phyloP scores from a whole-genome alignment of 2,797 vertebrate genomes.

The Buphagus erythrorhynchus region DNA sequence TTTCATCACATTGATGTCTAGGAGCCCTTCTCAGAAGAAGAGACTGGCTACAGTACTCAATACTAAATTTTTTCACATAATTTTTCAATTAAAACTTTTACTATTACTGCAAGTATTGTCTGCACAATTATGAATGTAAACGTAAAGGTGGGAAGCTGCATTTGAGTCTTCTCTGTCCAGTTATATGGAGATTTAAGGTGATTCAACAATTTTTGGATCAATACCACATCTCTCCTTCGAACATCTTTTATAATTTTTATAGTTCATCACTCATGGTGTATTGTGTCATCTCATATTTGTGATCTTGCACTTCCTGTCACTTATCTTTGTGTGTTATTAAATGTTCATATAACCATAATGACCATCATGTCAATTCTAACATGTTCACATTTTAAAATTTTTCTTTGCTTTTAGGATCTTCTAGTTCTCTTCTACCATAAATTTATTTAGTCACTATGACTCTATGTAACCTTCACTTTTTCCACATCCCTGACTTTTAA shows the following conservation, averaged over 20 bases:
- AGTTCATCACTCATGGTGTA: not conserved
- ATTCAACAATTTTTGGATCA: not conserved
- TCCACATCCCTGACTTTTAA: not conserved
- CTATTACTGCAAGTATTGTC: not conserved
- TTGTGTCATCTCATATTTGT: not conserved
- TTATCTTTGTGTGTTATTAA: not conserved
- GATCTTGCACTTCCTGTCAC: not conserved
- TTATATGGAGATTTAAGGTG: not conserved
- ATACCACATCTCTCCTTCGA: not conserved
- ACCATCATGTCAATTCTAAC: not conserved
- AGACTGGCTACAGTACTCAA: not conserved
- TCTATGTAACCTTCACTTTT: not conserved
- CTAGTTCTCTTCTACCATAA: not conserved
- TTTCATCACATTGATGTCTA: rapidly evolving
- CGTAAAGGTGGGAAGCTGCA: not conserved
- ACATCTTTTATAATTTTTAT: not conserved
- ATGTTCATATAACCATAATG: not conserved
- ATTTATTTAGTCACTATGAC: not conserved
- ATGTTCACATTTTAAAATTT: not conserved
- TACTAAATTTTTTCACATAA: not conserved
- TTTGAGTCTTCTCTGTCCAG: not conserved
- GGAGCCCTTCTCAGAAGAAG: not conserved
- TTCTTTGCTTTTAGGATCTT: not conserved
- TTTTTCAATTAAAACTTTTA: not conserved
- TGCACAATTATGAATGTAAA: not conserved